A percentile compares a stretch with the other conserved stretches of the same genome.
Evolutionary conservation across 92 coral and sea anemone genomes (phyloP).

Genomic region (Parazoanthus darwini): DNA sequence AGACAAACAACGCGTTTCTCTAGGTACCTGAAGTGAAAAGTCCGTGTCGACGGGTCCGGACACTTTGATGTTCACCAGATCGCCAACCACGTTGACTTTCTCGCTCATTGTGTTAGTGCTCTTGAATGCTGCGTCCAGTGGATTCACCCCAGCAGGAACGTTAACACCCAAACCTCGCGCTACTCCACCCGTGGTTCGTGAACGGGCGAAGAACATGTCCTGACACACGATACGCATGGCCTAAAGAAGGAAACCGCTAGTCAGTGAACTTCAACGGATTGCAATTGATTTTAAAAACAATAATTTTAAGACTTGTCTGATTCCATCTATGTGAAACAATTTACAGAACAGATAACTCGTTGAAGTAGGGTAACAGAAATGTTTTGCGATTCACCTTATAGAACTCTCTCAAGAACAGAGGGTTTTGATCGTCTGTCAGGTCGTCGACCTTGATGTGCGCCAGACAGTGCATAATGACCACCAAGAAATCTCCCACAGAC

Average conservation of each 20-base stretch:
- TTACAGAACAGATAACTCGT: background rate
- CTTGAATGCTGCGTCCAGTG: conserved; percentile 86
- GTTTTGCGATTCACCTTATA: conserved; percentile 73
- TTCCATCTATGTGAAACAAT: background rate
- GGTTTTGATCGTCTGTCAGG: conserved; percentile 86
- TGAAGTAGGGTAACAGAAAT: background rate
- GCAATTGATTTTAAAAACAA: background rate
- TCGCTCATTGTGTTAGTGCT: conserved; percentile 80
- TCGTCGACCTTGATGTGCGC: conserved; percentile 90
- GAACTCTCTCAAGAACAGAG: conserved; percentile 92
- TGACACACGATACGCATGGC: conserved; percentile 96
- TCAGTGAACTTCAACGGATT: background rate
- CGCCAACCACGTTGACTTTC: conserved; percentile 93
- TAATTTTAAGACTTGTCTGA: background rate
- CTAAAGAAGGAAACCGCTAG: conserved; percentile 42
- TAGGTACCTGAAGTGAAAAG: conserved; percentile 86
- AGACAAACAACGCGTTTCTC: background rate
- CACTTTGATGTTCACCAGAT: conserved; percentile 95
- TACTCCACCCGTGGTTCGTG: conserved; percentile 71
- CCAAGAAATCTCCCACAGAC: conserved; percentile 95
- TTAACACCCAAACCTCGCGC: conserved; percentile 67
- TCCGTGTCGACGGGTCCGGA: conserved; percentile 77
- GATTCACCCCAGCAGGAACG: conserved; percentile 57
- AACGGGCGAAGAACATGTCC: conserved; percentile 97
- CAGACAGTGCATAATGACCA: conserved; percentile 94